These are phyloP conservation scores for Ianthella basta DNA, from an alignment of 37 sponge, comb jelly and placozoan species.

Conservation along the genomic window DNA sequence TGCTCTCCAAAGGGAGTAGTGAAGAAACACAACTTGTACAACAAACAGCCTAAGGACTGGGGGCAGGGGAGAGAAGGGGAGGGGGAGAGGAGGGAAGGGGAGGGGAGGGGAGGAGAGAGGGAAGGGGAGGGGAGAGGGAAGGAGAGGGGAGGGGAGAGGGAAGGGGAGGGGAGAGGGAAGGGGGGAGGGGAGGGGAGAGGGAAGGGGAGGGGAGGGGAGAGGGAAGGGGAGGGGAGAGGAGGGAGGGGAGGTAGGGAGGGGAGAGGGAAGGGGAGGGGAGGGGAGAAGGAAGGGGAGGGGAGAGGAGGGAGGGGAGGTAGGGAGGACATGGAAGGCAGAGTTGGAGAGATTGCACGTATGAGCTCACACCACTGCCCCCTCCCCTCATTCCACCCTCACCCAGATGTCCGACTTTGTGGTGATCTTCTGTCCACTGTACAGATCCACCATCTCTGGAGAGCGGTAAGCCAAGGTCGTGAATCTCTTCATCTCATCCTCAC, in stretches of 20 bases:
- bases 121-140: neutral
- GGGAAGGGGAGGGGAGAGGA: too few relatives aligned
- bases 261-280: constrained; percentile 13
- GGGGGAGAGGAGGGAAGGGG: neutral
- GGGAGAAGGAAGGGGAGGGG: neutral
- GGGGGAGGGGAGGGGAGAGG: too few relatives aligned
- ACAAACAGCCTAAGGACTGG: constrained; percentile 90
- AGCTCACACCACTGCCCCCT: neutral
- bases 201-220: too few relatives aligned
- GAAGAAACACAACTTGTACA: constrained; percentile 97
- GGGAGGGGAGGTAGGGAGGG: neutral
- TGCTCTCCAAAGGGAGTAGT: constrained; percentile 95
- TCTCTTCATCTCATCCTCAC: constrained; percentile 73
- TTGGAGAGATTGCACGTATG: too few relatives aligned
- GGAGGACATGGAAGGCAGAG: neutral
- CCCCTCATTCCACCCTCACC: constrained; percentile 56
- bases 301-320: neutral
- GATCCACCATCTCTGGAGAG: constrained; percentile 96
- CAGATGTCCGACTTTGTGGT: constrained; percentile 91
- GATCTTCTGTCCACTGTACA: constrained; percentile 84
- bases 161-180: too few relatives aligned
- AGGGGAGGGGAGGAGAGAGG: neutral
- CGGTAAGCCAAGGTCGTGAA: constrained; percentile 93
- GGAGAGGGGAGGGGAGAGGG: neutral
- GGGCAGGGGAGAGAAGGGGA: too few relatives aligned